Conservation (phyloP, 2,113 vertebrate genomes). For the Myotis brandtii region DNA sequence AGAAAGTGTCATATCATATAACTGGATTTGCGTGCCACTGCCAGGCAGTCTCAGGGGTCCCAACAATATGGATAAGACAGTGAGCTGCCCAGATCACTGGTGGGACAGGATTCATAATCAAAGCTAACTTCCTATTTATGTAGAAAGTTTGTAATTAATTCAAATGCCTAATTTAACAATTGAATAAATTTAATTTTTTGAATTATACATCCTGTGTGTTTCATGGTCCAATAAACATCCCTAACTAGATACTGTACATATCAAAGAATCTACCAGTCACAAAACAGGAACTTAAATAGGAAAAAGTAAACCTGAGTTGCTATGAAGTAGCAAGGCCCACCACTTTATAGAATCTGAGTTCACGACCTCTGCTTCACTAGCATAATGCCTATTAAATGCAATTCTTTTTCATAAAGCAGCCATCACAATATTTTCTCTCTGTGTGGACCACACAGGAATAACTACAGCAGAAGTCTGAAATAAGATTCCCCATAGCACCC, state of each 20-base stretch:
- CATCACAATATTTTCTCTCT: conserved; percentile 42
- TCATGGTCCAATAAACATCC: neutral
- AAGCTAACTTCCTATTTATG: neutral
- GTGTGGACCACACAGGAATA: conserved; percentile 46
- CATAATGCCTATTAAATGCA: conserved; percentile 16
- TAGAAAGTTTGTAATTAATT: neutral
- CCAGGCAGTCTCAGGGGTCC: neutral
- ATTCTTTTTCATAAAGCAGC: neutral
- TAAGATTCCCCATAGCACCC: conserved; percentile 48
- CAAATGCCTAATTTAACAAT: neutral
- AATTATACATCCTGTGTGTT: neutral
- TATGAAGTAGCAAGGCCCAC: neutral
- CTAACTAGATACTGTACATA: neutral
- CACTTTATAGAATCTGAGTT: neutral
- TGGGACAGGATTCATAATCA: neutral
- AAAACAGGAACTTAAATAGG: neutral
- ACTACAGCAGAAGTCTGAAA: conserved; percentile 60
- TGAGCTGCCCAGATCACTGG: neutral
- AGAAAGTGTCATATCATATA: neutral
- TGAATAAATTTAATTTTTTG: neutral
- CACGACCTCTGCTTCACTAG: neutral
- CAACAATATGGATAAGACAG: neutral
- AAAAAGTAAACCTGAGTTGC: conserved; percentile 36
- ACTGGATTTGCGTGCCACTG: neutral
- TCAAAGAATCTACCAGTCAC: neutral